These are phyloP conservation scores for Corythaeola cristata DNA, from an alignment of 2,113 vertebrate species.

Conservation along the genomic window DNA sequence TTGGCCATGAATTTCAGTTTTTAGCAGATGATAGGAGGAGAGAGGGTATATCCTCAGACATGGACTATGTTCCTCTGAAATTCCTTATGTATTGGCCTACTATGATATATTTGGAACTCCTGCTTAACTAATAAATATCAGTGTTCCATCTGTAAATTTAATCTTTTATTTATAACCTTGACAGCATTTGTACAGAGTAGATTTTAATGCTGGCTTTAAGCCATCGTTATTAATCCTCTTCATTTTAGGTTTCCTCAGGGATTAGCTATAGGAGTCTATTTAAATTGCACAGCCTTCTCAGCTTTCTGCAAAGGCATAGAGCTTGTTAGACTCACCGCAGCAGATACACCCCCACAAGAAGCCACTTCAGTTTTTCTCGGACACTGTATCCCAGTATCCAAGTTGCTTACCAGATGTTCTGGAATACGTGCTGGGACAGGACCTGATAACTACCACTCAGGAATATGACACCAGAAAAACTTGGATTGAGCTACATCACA, in stretches of 20 bases:
- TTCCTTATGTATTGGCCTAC: background rate
- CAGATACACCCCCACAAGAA: background rate
- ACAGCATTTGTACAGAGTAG: background rate
- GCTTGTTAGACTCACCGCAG: background rate
- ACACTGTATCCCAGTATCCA: accelerated
- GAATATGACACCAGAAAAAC: background rate
- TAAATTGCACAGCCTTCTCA: background rate
- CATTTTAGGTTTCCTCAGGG: background rate
- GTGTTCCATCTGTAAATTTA: background rate
- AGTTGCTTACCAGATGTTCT: background rate
- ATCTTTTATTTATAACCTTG: background rate
- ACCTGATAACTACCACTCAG: accelerated
- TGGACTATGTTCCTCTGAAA: background rate
- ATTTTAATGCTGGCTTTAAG: background rate
- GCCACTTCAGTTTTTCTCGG: background rate
- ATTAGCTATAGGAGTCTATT: background rate
- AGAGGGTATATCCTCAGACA: background rate
- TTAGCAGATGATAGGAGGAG: background rate
- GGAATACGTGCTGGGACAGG: background rate
- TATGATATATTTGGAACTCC: background rate
- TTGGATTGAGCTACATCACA: background rate
- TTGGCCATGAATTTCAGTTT: background rate
- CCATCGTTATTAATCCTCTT: background rate
- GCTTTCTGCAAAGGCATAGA: background rate
- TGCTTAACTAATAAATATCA: background rate